Evolutionary conservation across 2,797 vertebrate species (phyloP).

Genomic region (Zalophus californianus): DNA sequence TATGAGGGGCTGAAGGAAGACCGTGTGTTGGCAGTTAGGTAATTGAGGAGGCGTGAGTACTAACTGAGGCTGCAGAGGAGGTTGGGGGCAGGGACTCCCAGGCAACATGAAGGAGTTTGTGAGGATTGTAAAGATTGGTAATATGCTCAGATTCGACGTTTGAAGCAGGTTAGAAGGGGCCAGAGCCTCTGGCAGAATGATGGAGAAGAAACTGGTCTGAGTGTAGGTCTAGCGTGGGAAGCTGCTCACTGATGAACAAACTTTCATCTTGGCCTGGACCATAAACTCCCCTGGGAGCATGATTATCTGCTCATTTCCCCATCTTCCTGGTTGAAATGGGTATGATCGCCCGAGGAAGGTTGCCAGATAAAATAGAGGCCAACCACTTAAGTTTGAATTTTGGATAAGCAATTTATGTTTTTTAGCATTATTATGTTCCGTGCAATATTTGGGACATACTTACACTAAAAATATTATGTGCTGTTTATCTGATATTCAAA

Average conservation of each 20-base stretch:
- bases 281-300: background rate
- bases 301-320: background rate
- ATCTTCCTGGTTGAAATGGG: background rate
- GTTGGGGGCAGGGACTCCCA: background rate
- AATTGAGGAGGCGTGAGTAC: background rate
- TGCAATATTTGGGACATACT: background rate
- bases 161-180: background rate
- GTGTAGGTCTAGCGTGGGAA: background rate
- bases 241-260: background rate
- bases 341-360: background rate
- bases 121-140: background rate
- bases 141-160: background rate
- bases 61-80: background rate
- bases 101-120: background rate
- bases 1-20: background rate
- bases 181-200: background rate
- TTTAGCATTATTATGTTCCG: background rate
- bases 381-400: constrained; percentile 28
- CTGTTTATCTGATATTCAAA: background rate
- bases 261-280: background rate
- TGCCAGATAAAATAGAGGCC: background rate
- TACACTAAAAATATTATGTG: background rate
- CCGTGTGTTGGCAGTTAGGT: background rate
- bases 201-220: background rate
- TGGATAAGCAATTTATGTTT: background rate